These are phyloP conservation scores for Ophion slaviceki DNA, from an alignment of 2,888 invertebrate genomes.

Conservation along the genomic window DNA sequence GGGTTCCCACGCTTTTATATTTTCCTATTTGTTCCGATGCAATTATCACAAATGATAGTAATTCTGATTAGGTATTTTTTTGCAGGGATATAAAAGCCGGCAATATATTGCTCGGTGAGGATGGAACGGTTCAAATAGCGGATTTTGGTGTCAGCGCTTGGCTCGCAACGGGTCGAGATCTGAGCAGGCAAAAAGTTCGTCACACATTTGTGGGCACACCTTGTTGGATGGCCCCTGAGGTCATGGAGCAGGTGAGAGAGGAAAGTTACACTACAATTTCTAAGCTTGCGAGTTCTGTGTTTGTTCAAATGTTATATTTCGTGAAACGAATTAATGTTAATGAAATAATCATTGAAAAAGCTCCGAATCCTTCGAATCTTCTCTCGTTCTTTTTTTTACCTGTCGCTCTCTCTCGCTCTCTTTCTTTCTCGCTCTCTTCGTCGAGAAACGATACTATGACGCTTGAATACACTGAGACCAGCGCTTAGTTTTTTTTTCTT, in stretches of 20 bases:
- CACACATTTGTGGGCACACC: constrained; percentile 99
- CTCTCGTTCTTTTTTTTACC: constrained; percentile 25
- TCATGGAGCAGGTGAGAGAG: constrained; percentile 95
- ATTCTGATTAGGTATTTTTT: constrained; percentile 20
- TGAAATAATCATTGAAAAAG: neutral
- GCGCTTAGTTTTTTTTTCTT: constrained; percentile 40
- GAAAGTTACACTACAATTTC: constrained; percentile 83
- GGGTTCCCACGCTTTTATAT: neutral
- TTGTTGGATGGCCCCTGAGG: constrained; percentile 99
- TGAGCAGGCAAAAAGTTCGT: constrained; percentile 96
- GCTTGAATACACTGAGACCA: constrained; percentile 57
- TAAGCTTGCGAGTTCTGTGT: constrained; percentile 80
- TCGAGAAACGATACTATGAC: constrained; percentile 34
- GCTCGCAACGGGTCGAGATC: constrained; percentile 97
- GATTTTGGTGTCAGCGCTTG: constrained; percentile 99
- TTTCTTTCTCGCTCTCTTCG: constrained; percentile 10
- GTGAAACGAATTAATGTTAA: constrained; percentile 6
- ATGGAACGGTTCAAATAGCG: constrained; percentile 98
- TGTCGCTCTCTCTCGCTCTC: constrained; percentile 19
- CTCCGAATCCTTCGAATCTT: constrained; percentile 13
- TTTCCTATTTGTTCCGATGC: neutral
- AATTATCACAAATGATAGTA: neutral
- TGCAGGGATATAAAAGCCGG: constrained; percentile 98
- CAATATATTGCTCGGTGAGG: constrained; percentile 97
- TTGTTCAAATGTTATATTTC: constrained; percentile 57